phyloP scores from a whole-genome alignment of 2,113 vertebrate species.

The Toxotes chatareus region DNA sequence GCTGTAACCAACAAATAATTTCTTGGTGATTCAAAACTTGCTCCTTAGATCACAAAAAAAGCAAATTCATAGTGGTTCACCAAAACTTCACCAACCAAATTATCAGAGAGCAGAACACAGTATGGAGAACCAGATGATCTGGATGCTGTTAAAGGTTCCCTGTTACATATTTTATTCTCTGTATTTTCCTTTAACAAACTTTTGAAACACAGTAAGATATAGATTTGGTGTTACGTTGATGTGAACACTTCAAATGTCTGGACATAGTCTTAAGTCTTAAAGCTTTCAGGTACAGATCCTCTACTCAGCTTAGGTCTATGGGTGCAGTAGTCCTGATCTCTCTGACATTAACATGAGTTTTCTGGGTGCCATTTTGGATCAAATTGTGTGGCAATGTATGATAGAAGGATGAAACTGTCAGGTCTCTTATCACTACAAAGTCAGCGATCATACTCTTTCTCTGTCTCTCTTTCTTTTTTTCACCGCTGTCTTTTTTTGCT shows the following conservation, averaged over 20 bases:
- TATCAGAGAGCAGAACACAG: no score
- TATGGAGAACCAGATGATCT: not conserved
- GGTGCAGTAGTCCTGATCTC: not conserved
- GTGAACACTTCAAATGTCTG: not conserved
- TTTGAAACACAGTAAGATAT: not conserved
- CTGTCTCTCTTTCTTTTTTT: not conserved
- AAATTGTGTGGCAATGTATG: conserved; percentile 24
- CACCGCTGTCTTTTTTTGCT: conserved; percentile 5
- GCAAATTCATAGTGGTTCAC: no score
- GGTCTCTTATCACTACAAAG: conserved; percentile 23
- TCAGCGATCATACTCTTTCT: conserved; percentile 16
- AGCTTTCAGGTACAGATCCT: not conserved
- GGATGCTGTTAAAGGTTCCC: not conserved
- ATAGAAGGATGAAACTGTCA: conserved; percentile 34
- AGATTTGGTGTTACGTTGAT: not conserved
- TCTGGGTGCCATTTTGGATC: conserved; percentile 12
- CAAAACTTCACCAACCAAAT: no score
- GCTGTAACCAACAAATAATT: not conserved
- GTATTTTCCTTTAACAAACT: not conserved
- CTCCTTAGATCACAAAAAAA: no score
- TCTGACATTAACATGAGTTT: conserved; percentile 19
- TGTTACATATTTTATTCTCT: not conserved
- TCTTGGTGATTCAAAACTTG: not conserved
- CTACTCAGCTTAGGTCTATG: not conserved
- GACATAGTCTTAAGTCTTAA: not conserved